Conservation (phyloP, 2,113 vertebrate genomes). For the Crocuta crocuta region DNA sequence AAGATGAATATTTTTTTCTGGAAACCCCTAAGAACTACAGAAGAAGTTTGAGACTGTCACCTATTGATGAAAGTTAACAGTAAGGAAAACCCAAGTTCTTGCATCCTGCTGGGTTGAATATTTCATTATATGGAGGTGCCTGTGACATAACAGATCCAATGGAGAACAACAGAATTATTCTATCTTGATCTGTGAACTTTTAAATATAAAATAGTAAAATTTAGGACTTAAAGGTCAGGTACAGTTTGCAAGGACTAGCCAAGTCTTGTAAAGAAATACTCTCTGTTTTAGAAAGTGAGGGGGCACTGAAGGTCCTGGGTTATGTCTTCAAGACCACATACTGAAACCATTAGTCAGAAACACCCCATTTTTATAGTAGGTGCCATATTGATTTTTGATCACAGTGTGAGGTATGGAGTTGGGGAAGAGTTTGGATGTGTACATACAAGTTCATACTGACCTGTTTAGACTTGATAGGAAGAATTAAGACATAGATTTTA, state of each 20-base stretch:
- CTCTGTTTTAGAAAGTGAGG: background rate
- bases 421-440: constrained; percentile 61
- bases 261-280: constrained; percentile 42
- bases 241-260: constrained; percentile 22
- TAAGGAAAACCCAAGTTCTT: background rate
- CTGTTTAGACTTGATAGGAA: constrained; percentile 84
- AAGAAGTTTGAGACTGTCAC: constrained; percentile 16
- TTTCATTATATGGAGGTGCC: background rate
- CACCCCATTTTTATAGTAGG: background rate
- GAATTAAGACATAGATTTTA: constrained; percentile 83
- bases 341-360: constrained; percentile 25
- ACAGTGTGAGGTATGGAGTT: background rate
- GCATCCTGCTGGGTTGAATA: background rate
- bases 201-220: constrained; percentile 50
- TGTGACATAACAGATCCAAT: background rate
- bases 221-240: background rate
- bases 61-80: background rate
- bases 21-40: background rate
- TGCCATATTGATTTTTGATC: background rate
- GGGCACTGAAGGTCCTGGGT: background rate
- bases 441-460: constrained; percentile 84
- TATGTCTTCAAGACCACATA: constrained; percentile 17
- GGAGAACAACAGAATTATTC: background rate
- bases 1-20: background rate
- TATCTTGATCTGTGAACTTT: background rate